Evolutionary conservation across 2,888 invertebrate species (phyloP).

Genomic region (Therioaphis trifolii): DNA sequence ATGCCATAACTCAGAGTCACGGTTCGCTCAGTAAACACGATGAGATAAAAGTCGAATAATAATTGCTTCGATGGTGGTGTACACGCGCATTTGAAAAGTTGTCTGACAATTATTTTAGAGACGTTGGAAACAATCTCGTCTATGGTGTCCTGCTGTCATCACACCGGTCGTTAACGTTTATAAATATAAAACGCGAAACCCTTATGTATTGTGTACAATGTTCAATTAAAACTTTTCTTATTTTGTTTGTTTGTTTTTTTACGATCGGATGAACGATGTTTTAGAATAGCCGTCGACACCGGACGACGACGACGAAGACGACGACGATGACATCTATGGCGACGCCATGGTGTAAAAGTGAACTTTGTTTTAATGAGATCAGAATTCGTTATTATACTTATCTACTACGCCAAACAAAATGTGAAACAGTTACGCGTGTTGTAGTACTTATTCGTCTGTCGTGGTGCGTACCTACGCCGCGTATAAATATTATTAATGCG

Average conservation of each 20-base stretch:
- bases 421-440: too few species aligned
- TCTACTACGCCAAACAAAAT: not conserved
- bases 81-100: too few species aligned
- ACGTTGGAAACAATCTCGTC: too few species aligned
- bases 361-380: not conserved
- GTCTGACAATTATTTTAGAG: too few species aligned
- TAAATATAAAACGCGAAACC: not conserved
- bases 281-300: not conserved
- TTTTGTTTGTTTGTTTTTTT: not conserved
- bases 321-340: too few species aligned
- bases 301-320: too few species aligned
- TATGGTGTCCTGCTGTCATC: too few species aligned
- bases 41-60: not conserved
- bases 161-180: not conserved
- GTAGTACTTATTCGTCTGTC: not conserved
- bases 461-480: not conserved
- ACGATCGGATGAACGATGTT: not conserved
- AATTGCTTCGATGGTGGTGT: not conserved
- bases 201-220: not conserved
- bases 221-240: not conserved
- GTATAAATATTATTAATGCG: too few species aligned
- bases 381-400: constrained; percentile 1
- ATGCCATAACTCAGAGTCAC: too few species aligned
- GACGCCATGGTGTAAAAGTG: not conserved
- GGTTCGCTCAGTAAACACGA: too few species aligned